Percentiles rank a stretch among this genome's conserved stretches.
Conservation (phyloP, 2,113 vertebrate species). For the Heloderma charlesbogerti region DNA sequence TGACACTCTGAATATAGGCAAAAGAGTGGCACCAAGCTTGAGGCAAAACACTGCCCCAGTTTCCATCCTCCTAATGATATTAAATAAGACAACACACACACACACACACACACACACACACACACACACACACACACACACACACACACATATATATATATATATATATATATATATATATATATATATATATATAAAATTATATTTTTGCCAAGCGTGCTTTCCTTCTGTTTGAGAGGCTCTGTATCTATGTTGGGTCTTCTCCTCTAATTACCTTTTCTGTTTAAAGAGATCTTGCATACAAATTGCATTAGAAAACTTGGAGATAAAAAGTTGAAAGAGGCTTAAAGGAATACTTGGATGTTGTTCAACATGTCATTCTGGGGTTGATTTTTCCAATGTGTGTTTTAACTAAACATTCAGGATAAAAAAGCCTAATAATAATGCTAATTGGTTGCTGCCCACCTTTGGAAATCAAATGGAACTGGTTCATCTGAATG, state of each 20-base stretch:
- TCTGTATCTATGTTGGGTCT: constrained; percentile 52
- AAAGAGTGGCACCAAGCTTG: background rate
- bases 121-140: too few relatives aligned
- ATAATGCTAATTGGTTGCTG: background rate
- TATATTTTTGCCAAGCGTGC: constrained; percentile 34
- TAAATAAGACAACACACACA: too few relatives aligned
- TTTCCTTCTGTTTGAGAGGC: constrained; percentile 48
- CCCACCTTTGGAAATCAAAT: background rate
- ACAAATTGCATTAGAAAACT: constrained; percentile 36
- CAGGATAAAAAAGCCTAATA: background rate
- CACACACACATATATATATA: too few relatives aligned
- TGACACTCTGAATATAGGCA: background rate
- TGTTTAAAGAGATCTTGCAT: constrained; percentile 55
- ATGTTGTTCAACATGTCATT: background rate
- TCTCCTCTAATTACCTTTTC: constrained; percentile 50
- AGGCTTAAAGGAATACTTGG: background rate
- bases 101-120: too few relatives aligned
- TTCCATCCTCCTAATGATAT: constrained; percentile 4
- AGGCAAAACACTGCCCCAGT: background rate
- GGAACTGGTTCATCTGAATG: background rate
- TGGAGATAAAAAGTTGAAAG: background rate
- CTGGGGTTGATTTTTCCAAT: background rate
- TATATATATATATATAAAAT: too few relatives aligned
- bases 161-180: too few relatives aligned
- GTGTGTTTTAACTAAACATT: background rate